Conservation (phyloP, 2,113 vertebrate species). For the Progne subis region DNA sequence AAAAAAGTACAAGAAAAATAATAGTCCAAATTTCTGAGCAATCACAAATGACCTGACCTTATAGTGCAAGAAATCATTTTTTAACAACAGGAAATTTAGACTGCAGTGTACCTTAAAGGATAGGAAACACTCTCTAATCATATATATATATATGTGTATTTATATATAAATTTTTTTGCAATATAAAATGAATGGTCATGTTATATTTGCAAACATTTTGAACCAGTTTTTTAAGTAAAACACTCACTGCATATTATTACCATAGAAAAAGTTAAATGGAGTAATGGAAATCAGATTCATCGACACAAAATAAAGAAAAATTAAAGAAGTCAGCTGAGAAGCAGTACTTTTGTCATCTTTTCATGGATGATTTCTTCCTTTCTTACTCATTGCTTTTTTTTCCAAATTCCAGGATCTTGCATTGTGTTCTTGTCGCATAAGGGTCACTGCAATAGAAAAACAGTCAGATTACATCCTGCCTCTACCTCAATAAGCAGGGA, state of each 20-base stretch:
- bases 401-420: neutral
- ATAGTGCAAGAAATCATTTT: neutral
- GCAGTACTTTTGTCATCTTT: neutral
- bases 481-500: neutral
- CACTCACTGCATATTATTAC: neutral
- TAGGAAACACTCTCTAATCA: neutral
- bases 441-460: neutral
- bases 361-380: neutral
- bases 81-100: neutral
- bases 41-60: neutral
- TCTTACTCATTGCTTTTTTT: neutral
- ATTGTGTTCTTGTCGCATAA: fast-evolving
- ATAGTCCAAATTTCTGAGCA: neutral
- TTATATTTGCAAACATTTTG: neutral
- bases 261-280: neutral
- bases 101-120: neutral
- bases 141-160: too few relatives aligned
- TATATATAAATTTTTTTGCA: neutral
- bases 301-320: neutral
- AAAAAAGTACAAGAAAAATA: neutral
- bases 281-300: neutral
- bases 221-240: neutral
- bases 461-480: neutral
- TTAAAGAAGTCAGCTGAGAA: neutral
- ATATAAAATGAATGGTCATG: neutral